Evolutionary conservation across 1,140 invertebrate genomes (phyloP).

Genomic region (Pachyrhynchus sulphureomaculatus): DNA sequence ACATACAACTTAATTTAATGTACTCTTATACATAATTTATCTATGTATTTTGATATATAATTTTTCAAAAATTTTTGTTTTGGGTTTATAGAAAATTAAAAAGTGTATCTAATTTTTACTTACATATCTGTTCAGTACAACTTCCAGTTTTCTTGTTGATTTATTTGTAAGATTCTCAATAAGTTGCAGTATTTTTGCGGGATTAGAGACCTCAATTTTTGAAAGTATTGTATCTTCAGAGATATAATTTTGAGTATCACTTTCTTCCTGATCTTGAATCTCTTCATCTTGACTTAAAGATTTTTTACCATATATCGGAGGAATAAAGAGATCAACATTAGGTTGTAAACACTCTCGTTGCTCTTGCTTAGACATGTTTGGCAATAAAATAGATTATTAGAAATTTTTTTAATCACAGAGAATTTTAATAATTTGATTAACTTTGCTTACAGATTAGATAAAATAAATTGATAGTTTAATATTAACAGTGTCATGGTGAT

Average conservation of each 20-base stretch:
- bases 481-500: conserved; percentile 37
- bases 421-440: conserved; percentile 37
- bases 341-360: conserved; percentile 12
- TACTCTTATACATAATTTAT: too few species aligned
- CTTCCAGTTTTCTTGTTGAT: conserved; percentile 52
- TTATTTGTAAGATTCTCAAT: conserved; percentile 53
- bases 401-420: conserved; percentile 28
- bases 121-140: conserved; percentile 57
- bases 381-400: not conserved
- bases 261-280: not conserved
- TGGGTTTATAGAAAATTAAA: too few species aligned
- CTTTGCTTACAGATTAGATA: conserved; percentile 35
- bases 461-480: conserved; percentile 36
- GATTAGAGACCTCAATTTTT: conserved; percentile 47
- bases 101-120: too few species aligned
- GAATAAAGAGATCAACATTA: conserved; percentile 31
- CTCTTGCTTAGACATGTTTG: conserved; percentile 20
- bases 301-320: conserved; percentile 40
- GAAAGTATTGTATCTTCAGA: conserved; percentile 15
- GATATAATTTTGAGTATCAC: not conserved
- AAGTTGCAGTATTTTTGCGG: conserved; percentile 55
- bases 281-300: conserved; percentile 12
- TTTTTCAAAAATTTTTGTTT: too few species aligned
- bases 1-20: too few species aligned
- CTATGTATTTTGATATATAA: too few species aligned